A percentile compares a stretch with the other conserved stretches of the same genome.
phyloP scores from a whole-genome alignment of 30 jellyfish, hydroid and myxozoan genomes.

The Aurelia sp. region DNA sequence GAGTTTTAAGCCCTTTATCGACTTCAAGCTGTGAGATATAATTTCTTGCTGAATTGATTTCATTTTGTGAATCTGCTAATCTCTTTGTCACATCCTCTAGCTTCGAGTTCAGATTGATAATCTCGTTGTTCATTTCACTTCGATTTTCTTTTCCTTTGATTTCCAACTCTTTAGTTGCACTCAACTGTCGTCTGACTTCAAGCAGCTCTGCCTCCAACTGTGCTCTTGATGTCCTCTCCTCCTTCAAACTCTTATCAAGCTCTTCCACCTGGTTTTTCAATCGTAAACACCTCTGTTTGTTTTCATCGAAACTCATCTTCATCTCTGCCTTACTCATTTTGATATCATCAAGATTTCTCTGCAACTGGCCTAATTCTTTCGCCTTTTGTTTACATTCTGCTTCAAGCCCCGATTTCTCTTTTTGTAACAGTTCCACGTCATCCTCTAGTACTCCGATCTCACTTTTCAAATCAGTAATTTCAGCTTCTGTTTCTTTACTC shows the following conservation, averaged over 20 bases:
- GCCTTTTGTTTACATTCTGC: constrained; percentile 10
- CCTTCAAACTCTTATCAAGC: constrained; percentile 4
- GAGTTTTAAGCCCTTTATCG: constrained; percentile 46
- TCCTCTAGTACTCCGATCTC: constrained; percentile 12
- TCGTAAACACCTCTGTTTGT: constrained; percentile 12
- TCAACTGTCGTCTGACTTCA: constrained; percentile 62
- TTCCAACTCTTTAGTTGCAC: constrained; percentile 53
- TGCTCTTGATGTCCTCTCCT: constrained; percentile 3
- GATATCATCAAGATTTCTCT: constrained; percentile 13
- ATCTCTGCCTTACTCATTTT: constrained; percentile 7
- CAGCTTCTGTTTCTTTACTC: constrained; percentile 32
- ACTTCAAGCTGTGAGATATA: constrained; percentile 72
- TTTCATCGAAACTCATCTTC: constrained; percentile 25
- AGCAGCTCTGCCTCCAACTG: constrained; percentile 37
- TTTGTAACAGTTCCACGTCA: constrained; percentile 26
- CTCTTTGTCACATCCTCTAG: constrained; percentile 10
- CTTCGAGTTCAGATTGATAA: neutral
- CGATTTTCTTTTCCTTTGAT: constrained; percentile 58
- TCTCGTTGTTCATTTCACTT: constrained; percentile 25
- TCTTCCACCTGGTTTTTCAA: constrained; percentile 25
- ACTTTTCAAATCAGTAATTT: constrained; percentile 13
- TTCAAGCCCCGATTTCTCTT: constrained; percentile 8
- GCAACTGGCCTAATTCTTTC: constrained; percentile 11
- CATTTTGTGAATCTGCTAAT: constrained; percentile 23
- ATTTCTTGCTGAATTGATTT: constrained; percentile 48